Evolutionary conservation across 2,888 invertebrate species (phyloP).

Genomic region (Agrilus cyanescens): DNA sequence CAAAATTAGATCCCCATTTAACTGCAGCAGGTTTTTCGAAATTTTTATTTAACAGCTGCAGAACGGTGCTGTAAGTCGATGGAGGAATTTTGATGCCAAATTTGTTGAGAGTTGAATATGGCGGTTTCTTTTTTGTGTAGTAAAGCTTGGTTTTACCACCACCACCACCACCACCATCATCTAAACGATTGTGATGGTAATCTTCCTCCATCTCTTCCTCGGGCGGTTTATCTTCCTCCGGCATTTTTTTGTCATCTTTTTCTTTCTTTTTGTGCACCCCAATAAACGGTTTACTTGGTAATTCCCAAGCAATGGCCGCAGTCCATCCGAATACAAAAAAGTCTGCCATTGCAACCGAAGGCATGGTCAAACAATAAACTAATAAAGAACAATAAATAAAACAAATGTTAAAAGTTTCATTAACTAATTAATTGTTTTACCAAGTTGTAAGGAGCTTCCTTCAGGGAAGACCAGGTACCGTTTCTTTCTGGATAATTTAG

Average conservation of each 20-base stretch:
- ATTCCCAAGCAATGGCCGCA: conserved; percentile 64
- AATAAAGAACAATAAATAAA: conserved; percentile 14
- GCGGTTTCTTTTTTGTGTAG: no score
- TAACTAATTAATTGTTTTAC: conserved; percentile 21
- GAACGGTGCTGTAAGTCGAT: no score
- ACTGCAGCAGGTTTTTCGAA: no score
- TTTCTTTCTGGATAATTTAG: conserved; percentile 23
- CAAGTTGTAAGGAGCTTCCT: conserved; percentile 36
- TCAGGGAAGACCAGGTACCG: conserved; percentile 34
- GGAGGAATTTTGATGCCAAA: no score
- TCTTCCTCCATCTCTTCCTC: not conserved
- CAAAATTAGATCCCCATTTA: no score
- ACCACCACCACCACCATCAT: no score
- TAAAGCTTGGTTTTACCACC: no score
- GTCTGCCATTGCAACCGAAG: conserved; percentile 40
- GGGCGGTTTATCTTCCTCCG: conserved; percentile 4
- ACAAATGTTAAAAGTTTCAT: conserved; percentile 2
- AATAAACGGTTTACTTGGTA: conserved; percentile 50
- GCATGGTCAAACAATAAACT: conserved; percentile 53
- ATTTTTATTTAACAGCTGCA: no score
- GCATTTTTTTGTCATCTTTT: conserved; percentile 11
- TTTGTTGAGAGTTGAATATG: no score
- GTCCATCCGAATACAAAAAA: conserved; percentile 59
- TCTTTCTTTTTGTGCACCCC: conserved; percentile 7
- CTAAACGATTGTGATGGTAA: no score